Percentiles rank a stretch among this genome's conserved stretches.
These are phyloP conservation scores for Neomorphus geoffroyi DNA, from an alignment of 2,797 vertebrate genomes.

Conservation along the genomic window DNA sequence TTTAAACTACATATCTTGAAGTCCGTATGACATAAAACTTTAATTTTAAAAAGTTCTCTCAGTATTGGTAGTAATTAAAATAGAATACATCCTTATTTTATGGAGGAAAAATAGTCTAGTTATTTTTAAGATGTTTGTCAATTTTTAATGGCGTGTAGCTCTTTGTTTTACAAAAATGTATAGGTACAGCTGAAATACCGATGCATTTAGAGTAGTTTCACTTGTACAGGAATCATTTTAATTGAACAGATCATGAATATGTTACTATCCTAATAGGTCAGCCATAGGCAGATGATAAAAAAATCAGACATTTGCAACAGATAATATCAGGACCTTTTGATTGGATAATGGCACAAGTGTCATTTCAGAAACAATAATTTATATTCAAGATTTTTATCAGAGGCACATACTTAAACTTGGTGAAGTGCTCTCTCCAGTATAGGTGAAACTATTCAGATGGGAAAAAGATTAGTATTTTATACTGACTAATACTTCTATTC, in stretches of 20 bases:
- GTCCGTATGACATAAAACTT: not conserved
- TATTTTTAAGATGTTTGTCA: not conserved
- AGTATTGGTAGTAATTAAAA: not conserved
- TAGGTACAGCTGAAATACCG: not conserved
- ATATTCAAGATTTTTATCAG: not conserved
- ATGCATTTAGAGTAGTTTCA: not conserved
- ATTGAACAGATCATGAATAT: not conserved
- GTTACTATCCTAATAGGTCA: not conserved
- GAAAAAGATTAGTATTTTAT: not conserved
- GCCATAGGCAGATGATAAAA: not conserved
- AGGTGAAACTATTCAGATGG: not conserved
- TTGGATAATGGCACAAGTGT: not conserved
- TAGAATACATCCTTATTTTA: not conserved
- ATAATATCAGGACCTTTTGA: not conserved
- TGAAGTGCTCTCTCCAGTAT: not conserved
- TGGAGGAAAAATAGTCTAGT: not conserved
- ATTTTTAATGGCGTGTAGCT: not conserved
- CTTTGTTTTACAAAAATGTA: not conserved
- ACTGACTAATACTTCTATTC: not conserved
- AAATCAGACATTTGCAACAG: not conserved
- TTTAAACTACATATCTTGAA: not conserved
- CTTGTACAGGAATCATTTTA: not conserved
- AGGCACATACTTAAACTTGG: not conserved
- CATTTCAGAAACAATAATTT: not conserved
- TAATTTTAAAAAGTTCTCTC: not conserved